Percentiles rank a stretch among this genome's conserved stretches.
Evolutionary conservation across 2,797 vertebrate genomes (phyloP).

Genomic region (Ispidina picta): DNA sequence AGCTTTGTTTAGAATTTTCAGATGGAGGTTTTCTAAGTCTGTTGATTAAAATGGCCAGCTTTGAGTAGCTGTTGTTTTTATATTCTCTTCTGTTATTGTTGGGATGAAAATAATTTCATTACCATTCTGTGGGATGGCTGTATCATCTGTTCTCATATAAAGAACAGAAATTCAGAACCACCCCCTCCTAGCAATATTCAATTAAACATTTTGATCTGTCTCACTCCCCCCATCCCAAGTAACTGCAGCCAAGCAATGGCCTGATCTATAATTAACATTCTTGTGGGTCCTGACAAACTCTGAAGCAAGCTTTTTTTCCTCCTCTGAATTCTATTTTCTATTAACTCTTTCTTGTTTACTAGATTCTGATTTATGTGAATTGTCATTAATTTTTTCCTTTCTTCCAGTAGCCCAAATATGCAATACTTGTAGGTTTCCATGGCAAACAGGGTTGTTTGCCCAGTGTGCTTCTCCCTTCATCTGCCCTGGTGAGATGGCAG

Average conservation of each 20-base stretch:
- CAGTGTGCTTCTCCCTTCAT: neutral
- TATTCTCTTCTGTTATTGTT: conserved; percentile 5
- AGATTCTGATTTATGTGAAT: neutral
- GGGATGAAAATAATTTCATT: conserved; percentile 1
- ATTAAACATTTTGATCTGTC: conserved; percentile 50
- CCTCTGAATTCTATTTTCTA: neutral
- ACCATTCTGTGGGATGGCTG: conserved; percentile 40
- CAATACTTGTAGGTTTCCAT: neutral
- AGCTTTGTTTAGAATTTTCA: conserved; percentile 18
- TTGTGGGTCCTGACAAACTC: conserved; percentile 4
- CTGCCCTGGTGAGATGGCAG: neutral
- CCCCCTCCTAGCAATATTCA: conserved; percentile 47
- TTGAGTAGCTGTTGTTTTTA: conserved; percentile 18
- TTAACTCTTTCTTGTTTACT: conserved; percentile 7
- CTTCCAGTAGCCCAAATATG: neutral
- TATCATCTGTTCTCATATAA: conserved; percentile 51
- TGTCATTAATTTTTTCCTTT: neutral
- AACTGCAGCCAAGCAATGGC: conserved; percentile 11
- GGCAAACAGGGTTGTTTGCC: neutral
- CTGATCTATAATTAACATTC: conserved; percentile 36
- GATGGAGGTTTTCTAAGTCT: conserved; percentile 2
- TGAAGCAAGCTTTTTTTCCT: neutral
- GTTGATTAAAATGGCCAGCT: conserved; percentile 13
- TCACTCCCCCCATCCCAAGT: neutral
- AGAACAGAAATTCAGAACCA: conserved; percentile 47